phyloP scores from a whole-genome alignment of 2,113 vertebrate species.

The Dicrurus megarhynchus region DNA sequence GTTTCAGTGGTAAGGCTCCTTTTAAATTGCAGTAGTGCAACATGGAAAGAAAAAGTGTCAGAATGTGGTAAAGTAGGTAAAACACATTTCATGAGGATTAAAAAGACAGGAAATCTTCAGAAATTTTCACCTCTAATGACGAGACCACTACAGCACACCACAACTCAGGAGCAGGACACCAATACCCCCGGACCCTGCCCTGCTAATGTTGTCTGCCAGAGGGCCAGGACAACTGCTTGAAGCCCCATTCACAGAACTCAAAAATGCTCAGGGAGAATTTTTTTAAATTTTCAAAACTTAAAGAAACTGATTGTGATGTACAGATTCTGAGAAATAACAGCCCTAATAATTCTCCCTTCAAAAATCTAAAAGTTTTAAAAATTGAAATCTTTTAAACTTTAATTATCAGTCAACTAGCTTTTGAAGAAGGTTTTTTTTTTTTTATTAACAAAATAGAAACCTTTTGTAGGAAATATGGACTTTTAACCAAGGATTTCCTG shows the following conservation, averaged over 20 bases:
- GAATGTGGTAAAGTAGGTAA: not conserved
- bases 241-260: not conserved
- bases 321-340: not conserved
- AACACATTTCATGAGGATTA: not conserved
- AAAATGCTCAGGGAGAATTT: not conserved
- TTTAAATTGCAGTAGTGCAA: fast-evolving
- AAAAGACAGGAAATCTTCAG: not conserved
- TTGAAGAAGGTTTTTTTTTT: not conserved
- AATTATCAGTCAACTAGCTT: not conserved
- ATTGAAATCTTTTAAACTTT: not conserved
- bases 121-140: not conserved
- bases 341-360: not conserved
- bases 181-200: not conserved
- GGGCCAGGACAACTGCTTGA: not conserved
- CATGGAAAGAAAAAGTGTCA: not conserved
- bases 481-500: not conserved
- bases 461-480: not conserved
- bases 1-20: not conserved
- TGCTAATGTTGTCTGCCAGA: not conserved
- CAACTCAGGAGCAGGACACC: not conserved
- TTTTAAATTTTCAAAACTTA: not conserved
- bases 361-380: not conserved
- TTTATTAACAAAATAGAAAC: not conserved
- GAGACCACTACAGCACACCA: not conserved
- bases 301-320: not conserved